Conservation (phyloP, 1,140 invertebrate genomes). For the Acyrthosiphon pisum region DNA sequence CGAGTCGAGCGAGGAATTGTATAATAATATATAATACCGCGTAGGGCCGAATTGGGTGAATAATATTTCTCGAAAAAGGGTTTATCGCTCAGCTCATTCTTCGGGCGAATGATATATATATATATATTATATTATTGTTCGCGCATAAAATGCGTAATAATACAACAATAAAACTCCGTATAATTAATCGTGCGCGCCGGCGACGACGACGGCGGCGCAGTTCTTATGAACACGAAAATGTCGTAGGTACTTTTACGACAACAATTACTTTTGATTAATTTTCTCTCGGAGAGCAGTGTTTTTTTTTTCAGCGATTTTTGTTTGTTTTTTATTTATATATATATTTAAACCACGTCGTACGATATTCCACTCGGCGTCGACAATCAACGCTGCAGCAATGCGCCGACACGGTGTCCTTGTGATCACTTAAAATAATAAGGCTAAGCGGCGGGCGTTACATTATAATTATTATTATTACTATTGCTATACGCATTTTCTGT, state of each 20-base stretch:
- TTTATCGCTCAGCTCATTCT: neutral
- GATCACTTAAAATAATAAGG: neutral
- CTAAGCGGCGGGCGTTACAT: neutral
- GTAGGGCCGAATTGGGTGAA: neutral
- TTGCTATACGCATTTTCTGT: too few relatives aligned
- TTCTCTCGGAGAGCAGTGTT: neutral
- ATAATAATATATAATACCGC: neutral
- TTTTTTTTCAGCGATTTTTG: neutral
- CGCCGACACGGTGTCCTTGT: neutral
- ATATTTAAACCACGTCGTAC: neutral
- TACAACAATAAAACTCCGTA: neutral
- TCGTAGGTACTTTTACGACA: neutral
- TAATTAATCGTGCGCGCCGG: constrained; percentile 4
- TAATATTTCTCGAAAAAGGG: constrained; percentile 2
- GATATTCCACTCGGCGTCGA: neutral
- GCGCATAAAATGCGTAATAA: neutral
- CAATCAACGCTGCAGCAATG: neutral
- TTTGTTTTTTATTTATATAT: neutral
- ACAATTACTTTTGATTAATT: constrained; percentile 18
- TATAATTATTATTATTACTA: neutral
- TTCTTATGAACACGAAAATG: neutral
- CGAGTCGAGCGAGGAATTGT: neutral
- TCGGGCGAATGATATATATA: too few relatives aligned
- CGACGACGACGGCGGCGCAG: neutral
- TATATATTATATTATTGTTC: neutral